Evolutionary conservation across 2,797 vertebrate genomes (phyloP), one percentile per base, ranked within the genome.

Genomic region (Acanthiza pusilla): DNA sequence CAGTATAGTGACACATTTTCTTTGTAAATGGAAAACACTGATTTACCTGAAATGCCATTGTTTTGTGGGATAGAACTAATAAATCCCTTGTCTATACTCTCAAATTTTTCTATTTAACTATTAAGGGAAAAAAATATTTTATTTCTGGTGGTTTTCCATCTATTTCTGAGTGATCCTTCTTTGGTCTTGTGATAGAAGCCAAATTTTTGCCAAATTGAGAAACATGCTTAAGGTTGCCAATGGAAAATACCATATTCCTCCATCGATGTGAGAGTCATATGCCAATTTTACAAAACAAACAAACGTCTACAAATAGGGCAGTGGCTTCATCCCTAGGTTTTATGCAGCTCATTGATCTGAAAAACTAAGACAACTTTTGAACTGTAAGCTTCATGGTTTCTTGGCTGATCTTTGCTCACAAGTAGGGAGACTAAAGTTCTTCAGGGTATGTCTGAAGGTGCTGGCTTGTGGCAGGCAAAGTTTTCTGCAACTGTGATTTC

Each of bases 291-390:
- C 51, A 47, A 73, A 87, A 43, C 19, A 70, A 89, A 75, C 25
- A 54, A 63, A 65, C 36, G 36, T 88, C 67, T 71, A 22, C 40
- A 25, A 63, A 36, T 16, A 65, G 27, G 40, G 30, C 51, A 50
- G 8, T 57, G 62, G 13, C 45, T 76, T 91, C 29, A 57, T 30
- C 32, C 16, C 10, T 65, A 42, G 10, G 36, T 95, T 77, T 62
- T 58, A 13, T 40, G 61, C 80, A 87, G 68, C 16, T 93, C 54
- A 30, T 13, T 89, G 78, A 65, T 40, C 72, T 78, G 81, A 68
- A 89, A 92, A 96, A 93, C 81, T 80, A 55, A 50, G 82, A 11
- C n/a, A 85, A 66, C 75, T 89, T 96, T 74, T 94, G 80, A 88
- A 94, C 83, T 83, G 30, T 77, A 29, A 53, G 1, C 29, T 85